phyloP scores from a whole-genome alignment of 1,140 invertebrate species.

The Euura saliciscinereae region DNA sequence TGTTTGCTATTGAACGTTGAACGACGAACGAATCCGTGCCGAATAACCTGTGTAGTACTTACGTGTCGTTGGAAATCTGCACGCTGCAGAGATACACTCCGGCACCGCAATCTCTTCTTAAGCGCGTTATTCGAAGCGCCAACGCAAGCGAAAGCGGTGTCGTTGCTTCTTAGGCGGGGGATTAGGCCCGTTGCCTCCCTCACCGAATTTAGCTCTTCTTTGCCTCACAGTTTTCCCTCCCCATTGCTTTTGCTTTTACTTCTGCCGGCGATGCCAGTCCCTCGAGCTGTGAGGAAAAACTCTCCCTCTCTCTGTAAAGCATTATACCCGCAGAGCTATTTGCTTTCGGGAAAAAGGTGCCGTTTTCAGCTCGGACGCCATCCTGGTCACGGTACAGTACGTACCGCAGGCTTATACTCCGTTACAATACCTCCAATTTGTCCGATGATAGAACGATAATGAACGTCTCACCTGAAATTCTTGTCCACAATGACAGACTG shows the following conservation, averaged over 20 bases:
- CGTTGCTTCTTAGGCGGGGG: slow-evolving; percentile 45
- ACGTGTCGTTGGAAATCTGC: background rate
- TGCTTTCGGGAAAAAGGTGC: background rate
- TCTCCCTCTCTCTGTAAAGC: background rate
- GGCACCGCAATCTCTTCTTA: slow-evolving; percentile 28
- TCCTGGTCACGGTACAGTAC: background rate
- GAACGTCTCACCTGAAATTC: no score
- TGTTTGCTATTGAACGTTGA: no score
- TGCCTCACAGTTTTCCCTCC: slow-evolving; percentile 3
- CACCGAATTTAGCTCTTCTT: slow-evolving; percentile 24
- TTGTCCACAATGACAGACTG: no score
- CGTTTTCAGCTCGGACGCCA: background rate
- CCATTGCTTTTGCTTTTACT: background rate
- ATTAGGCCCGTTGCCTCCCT: slow-evolving; percentile 35
- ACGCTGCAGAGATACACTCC: background rate
- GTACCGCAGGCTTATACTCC: slow-evolving; percentile 6
- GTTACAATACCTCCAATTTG: slow-evolving; percentile 31
- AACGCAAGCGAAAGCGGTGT: slow-evolving; percentile 30
- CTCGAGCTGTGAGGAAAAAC: background rate
- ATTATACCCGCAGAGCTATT: background rate
- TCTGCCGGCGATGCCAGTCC: background rate
- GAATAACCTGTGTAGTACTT: no score
- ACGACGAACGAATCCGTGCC: no score
- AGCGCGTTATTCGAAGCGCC: slow-evolving; percentile 59
- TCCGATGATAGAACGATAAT: slow-evolving; percentile 16